Percentiles rank a stretch among this genome's conserved stretches.
These are phyloP conservation scores for Catagonus wagneri DNA, from an alignment of 2,113 vertebrate species.

Conservation along the genomic window DNA sequence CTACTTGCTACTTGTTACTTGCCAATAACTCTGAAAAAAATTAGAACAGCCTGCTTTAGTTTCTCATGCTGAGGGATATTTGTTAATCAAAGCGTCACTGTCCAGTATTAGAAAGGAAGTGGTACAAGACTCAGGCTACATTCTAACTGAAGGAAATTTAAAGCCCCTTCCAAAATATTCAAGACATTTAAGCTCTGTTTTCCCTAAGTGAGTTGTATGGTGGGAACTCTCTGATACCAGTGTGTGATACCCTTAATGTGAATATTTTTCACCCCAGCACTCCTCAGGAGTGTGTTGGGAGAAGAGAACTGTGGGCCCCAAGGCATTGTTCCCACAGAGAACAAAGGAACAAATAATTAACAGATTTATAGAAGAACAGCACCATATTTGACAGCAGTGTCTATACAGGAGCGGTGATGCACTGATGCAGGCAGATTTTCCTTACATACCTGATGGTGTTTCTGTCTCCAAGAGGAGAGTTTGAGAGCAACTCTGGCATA, in stretches of 20 bases:
- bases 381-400: background rate
- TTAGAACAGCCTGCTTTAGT: background rate
- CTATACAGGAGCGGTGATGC: background rate
- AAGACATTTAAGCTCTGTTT: background rate
- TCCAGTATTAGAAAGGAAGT: background rate
- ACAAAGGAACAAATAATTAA: background rate
- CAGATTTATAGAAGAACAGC: background rate
- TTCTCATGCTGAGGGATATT: background rate
- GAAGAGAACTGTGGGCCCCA: background rate
- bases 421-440: background rate
- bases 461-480: background rate
- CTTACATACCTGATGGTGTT: background rate
- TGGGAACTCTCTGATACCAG: background rate
- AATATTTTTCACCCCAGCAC: background rate
- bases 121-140: background rate
- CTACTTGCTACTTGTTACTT: background rate
- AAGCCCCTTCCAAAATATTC: background rate
- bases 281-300: background rate
- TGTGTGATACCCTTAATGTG: background rate
- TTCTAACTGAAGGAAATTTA: background rate
- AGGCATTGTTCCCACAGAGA: background rate
- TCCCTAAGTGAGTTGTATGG: background rate
- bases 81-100: background rate
- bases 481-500: background rate
- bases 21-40: background rate